These are phyloP conservation scores for Neoarius graeffei DNA, from an alignment of 2,113 vertebrate species.

Conservation along the genomic window DNA sequence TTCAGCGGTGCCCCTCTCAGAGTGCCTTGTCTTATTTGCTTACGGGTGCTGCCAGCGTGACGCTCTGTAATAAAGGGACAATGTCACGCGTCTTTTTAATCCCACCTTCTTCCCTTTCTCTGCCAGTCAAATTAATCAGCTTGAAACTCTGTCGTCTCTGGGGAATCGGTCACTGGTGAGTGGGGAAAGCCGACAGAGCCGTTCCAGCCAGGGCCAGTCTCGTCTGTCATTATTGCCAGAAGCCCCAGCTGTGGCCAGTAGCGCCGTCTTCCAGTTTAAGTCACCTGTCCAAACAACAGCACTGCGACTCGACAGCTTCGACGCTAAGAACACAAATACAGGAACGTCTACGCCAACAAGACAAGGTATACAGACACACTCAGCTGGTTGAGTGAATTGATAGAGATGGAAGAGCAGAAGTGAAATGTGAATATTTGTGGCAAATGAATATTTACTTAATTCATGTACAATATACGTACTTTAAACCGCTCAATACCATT, in stretches of 20 bases:
- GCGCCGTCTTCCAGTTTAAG: conserved; percentile 48
- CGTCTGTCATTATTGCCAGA: conserved; percentile 45
- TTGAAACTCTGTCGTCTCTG: conserved; percentile 35
- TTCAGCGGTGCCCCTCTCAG: conserved; percentile 26
- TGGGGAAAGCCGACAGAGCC: conserved; percentile 12
- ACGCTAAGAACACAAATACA: conserved; percentile 15
- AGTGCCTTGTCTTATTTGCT: conserved; percentile 46
- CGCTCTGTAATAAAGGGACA: conserved; percentile 50
- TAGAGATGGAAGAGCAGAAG: background rate
- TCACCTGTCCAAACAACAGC: conserved; percentile 37
- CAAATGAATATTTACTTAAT: too few species aligned
- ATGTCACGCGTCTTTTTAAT: conserved; percentile 34
- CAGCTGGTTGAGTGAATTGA: background rate
- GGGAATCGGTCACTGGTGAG: conserved; percentile 26
- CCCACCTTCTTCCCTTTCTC: conserved; percentile 1
- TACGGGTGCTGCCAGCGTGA: conserved; percentile 26
- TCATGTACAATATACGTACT: too few species aligned
- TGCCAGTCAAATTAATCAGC: conserved; percentile 56
- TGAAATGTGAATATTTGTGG: too few species aligned
- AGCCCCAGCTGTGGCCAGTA: conserved; percentile 48
- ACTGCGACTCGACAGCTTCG: conserved; percentile 15
- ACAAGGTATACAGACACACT: background rate
- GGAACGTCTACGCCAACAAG: conserved; percentile 19
- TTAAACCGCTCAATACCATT: too few species aligned
- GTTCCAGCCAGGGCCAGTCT: conserved; percentile 28